These are phyloP conservation scores for Lutraria lutraria DNA, from an alignment of 2,888 invertebrate genomes.

Conservation along the genomic window DNA sequence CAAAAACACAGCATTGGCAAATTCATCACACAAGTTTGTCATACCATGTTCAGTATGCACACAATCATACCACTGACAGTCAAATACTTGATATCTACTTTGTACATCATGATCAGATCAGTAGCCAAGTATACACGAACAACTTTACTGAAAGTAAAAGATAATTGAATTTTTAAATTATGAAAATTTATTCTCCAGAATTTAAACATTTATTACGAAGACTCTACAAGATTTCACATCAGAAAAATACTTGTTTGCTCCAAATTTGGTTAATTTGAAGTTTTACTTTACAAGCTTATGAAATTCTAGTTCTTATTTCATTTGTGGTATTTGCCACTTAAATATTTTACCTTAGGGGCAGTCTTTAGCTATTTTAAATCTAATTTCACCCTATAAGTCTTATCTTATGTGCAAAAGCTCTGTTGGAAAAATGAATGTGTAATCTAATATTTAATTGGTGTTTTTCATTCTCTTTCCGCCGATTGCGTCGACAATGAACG, in stretches of 20 bases:
- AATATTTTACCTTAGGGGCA: constrained; percentile 28
- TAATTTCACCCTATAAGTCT: constrained; percentile 14
- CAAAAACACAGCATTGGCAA: too few relatives aligned
- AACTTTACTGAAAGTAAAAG: too few relatives aligned
- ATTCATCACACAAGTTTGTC: too few relatives aligned
- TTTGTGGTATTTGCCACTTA: background rate
- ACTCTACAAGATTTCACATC: background rate
- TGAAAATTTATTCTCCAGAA: too few relatives aligned
- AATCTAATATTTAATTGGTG: constrained; percentile 48
- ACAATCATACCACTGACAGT: too few relatives aligned
- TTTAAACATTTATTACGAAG: too few relatives aligned
- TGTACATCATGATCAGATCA: too few relatives aligned
- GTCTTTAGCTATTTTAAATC: background rate
- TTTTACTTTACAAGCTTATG: constrained; percentile 20
- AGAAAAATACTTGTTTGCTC: constrained; percentile 2
- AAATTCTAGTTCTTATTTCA: constrained; percentile 14
- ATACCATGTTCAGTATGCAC: too few relatives aligned
- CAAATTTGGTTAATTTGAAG: background rate
- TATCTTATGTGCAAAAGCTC: constrained; percentile 33
- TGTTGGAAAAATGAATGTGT: constrained; percentile 20
- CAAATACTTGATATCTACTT: too few relatives aligned
- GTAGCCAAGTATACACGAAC: too few relatives aligned
- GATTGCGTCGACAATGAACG: constrained; percentile 55
- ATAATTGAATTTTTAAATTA: too few relatives aligned
- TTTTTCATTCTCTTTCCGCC: constrained; percentile 49